Conservation (phyloP, 2,113 vertebrate species). For the Mirounga angustirostris region DNA sequence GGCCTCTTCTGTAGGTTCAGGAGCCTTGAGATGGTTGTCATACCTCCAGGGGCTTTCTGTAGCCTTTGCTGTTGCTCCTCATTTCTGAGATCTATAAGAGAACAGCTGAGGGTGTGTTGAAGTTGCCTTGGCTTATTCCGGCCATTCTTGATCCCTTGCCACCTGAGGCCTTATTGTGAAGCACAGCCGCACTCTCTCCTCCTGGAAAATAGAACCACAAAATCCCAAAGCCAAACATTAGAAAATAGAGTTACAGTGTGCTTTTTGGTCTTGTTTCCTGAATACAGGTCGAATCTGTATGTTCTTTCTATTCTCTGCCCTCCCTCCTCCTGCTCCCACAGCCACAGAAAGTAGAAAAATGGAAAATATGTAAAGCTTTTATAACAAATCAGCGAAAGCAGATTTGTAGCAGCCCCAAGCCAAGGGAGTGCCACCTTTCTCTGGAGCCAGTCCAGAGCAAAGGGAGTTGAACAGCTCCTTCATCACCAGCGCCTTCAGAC, state of each 20-base stretch:
- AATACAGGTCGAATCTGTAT: not conserved
- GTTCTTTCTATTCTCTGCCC: not conserved
- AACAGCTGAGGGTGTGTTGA: not conserved
- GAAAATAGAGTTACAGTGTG: not conserved
- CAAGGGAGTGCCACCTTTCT: not conserved
- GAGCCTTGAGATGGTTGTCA: not conserved
- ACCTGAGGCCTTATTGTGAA: not conserved
- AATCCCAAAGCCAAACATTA: not conserved
- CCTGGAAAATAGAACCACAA: not conserved
- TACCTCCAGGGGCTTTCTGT: not conserved
- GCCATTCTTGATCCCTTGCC: not conserved
- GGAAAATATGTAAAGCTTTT: not conserved
- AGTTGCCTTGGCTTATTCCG: slow-evolving; percentile 9
- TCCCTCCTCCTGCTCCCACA: not conserved
- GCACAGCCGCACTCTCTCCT: not conserved
- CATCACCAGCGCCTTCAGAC: not conserved
- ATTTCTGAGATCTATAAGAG: not conserved
- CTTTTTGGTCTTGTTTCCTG: slow-evolving; percentile 17
- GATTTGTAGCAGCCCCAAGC: not conserved
- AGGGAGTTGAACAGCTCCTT: not conserved
- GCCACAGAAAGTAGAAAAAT: not conserved
- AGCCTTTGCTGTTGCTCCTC: not conserved
- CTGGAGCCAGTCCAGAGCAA: not conserved
- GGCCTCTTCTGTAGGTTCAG: not conserved
- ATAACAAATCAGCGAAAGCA: slow-evolving; percentile 19